Base-by-base conservation (phyloP, 2,888 invertebrate genomes). In the Notodromas monacha region DNA sequence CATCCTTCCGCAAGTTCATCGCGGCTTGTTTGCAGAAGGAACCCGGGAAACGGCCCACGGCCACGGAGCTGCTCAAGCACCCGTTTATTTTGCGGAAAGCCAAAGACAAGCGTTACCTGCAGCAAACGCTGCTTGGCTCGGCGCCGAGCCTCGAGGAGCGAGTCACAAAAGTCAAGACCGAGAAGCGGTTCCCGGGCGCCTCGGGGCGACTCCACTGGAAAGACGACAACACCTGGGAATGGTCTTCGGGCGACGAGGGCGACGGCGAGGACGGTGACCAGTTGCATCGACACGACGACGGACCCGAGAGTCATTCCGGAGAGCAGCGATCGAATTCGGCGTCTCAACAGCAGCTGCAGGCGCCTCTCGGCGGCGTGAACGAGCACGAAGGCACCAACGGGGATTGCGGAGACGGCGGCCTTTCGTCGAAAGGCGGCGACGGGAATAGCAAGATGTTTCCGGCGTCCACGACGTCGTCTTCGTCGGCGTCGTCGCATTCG, bases 21-120 rank as follows among this genome's bases (percentile, higher is more conserved):
- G 60, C 69, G 8, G 89, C 89, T 45, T 96, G 92, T 49, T 58
- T 96, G 37, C 84, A 84, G 52, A 89, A 89, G 47, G 84, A 86
- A 44, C 79, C 86, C 1, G 60, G 69, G 1, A 84, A 79, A 47
- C 62, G 68, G 41, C 89, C 92, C 4, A 73, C 86, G 0, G 89
- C 96, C 12, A 70, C 74, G 21, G 89, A 92, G 49, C 55, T 96
- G 30, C 53, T 99, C 33, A 92, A 89, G 50, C 79, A 92, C 51
- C 76, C 81, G 3, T n/a, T n/a, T n/a, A 96, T 96, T 51, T 89
- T 96, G 54, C 84, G 76, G 48, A 92, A 92, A 51, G 77, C 86
- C 6, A 92, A 89, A 50, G 79, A 79, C 46, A 69, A 68, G 44
- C 73, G 68, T 45, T 77, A 74, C 52, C 54, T 81, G 26, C 68